Percentiles rank a stretch among this genome's conserved stretches.
phyloP scores from a whole-genome alignment of 30 jellyfish, hydroid and myxozoan genomes.

The Aurelia sp. region DNA sequence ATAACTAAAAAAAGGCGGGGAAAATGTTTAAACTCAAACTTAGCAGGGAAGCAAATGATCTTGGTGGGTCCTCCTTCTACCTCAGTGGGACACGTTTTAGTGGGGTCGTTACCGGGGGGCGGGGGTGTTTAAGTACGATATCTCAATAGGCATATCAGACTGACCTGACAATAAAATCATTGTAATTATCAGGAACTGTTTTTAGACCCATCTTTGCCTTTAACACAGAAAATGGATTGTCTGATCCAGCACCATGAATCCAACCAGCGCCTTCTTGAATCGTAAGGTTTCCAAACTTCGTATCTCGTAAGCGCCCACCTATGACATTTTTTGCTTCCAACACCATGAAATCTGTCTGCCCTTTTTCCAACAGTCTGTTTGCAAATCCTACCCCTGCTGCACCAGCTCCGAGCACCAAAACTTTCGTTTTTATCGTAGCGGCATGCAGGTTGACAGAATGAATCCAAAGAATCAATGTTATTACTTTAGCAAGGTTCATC shows the following conservation, averaged over 20 bases:
- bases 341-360: slow-evolving; percentile 67
- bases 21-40: too few species aligned
- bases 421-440: slow-evolving; percentile 32
- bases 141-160: neutral
- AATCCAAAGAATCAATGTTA: neutral
- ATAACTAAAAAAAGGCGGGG: too few species aligned
- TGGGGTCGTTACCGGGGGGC: too few species aligned
- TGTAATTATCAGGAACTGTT: slow-evolving; percentile 44
- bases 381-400: slow-evolving; percentile 85
- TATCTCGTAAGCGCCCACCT: slow-evolving; percentile 83
- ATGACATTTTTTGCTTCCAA: slow-evolving; percentile 83
- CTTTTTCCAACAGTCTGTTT: slow-evolving; percentile 38
- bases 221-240: slow-evolving; percentile 37
- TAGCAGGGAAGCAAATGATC: too few species aligned
- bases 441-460: neutral
- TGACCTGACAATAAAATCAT: slow-evolving; percentile 65
- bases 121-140: too few species aligned
- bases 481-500: neutral
- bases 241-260: slow-evolving; percentile 73
- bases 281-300: slow-evolving; percentile 53
- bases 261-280: slow-evolving; percentile 96
- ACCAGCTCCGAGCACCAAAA: slow-evolving; percentile 75
- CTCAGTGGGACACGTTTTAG: too few species aligned
- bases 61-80: too few species aligned
- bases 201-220: slow-evolving; percentile 37